Conservation (phyloP, 2,888 invertebrate genomes). For the Tinea trinotella region DNA sequence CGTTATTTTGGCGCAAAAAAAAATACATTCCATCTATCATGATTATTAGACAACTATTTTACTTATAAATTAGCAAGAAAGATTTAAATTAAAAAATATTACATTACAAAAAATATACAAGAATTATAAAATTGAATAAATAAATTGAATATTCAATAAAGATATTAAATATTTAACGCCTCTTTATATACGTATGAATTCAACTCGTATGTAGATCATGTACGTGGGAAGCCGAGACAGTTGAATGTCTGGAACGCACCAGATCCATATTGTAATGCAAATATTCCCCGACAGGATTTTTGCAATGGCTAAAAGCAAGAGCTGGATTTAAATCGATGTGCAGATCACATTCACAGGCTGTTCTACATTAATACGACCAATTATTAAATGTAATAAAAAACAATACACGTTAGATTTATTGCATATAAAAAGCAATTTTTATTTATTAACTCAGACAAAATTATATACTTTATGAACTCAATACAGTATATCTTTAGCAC, state of each 20-base stretch:
- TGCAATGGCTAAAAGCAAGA: conserved; percentile 7
- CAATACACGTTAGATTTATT: not conserved
- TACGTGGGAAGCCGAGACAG: conserved; percentile 24
- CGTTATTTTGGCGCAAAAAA: not conserved
- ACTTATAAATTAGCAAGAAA: too few species aligned
- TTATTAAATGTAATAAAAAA: not conserved
- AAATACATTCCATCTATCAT: too few species aligned
- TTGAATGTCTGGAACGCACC: conserved; percentile 18
- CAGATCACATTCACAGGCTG: conserved; percentile 8
- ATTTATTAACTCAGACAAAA: not conserved
- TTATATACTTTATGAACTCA: not conserved
- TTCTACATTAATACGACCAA: not conserved
- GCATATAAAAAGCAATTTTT: not conserved
- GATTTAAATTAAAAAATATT: not conserved
- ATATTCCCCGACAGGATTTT: conserved; percentile 18
- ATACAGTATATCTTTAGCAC: conserved; percentile 4
- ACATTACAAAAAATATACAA: not conserved
- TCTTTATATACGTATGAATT: not conserved
- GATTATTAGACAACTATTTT: too few species aligned
- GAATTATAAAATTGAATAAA: not conserved
- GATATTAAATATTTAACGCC: conserved; percentile 2
- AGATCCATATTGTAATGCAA: conserved; percentile 25
- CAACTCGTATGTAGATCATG: not conserved
- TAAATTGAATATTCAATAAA: not conserved
- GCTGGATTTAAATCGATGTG: conserved; percentile 11